Evolutionary conservation across 1,140 invertebrate genomes (phyloP).

Genomic region (Camponotus vicinus): DNA sequence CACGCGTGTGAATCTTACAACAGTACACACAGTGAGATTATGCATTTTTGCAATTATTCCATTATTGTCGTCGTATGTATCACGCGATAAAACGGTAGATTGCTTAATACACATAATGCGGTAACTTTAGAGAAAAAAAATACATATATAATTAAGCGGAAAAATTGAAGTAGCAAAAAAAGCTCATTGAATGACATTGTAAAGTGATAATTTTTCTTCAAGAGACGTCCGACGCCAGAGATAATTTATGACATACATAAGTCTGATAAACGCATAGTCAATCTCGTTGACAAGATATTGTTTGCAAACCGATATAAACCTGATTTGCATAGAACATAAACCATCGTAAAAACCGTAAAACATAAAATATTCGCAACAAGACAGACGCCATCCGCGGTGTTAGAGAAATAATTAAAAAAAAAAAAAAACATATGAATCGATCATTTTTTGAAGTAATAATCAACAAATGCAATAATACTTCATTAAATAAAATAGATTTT

Average conservation of each 20-base stretch:
- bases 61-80: background rate
- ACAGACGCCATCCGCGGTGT: background rate
- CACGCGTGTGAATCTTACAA: background rate
- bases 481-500: background rate
- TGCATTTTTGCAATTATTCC: conserved; percentile 2
- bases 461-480: background rate
- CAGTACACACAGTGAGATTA: background rate
- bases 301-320: background rate
- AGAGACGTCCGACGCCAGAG: background rate
- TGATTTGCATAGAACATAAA: conserved; percentile 22
- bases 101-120: background rate
- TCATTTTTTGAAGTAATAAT: background rate
- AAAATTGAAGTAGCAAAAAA: background rate
- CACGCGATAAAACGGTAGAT: background rate
- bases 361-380: background rate
- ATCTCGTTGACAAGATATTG: conserved; percentile 15
- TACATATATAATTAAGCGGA: background rate
- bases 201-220: conserved; percentile 1
- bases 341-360: background rate
- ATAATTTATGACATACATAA: conserved; percentile 23
- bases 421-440: background rate
- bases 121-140: conserved; percentile 5
- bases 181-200: background rate
- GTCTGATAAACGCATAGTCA: background rate
- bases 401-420: background rate